phyloP scores from a whole-genome alignment of 1,140 invertebrate genomes.

The Drosophila busckii region DNA sequence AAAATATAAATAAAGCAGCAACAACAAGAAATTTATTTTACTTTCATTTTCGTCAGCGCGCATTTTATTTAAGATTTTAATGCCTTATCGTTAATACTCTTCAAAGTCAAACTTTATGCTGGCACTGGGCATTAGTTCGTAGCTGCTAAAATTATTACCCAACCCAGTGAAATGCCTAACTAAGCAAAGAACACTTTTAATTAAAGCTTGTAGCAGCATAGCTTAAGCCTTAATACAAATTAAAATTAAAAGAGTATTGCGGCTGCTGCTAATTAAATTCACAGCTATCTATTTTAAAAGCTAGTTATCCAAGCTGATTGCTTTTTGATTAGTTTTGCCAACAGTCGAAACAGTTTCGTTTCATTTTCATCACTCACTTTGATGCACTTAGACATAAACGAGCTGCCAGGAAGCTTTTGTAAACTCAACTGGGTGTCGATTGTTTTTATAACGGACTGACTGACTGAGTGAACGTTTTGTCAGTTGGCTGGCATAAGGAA shows the following conservation, averaged over 20 bases:
- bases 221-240: too few relatives aligned
- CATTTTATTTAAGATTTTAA: slow-evolving; percentile 40
- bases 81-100: slow-evolving; percentile 13
- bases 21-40: slow-evolving; percentile 58
- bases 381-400: too few relatives aligned
- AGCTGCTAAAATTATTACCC: too few relatives aligned
- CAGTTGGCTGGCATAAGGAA: slow-evolving; percentile 56
- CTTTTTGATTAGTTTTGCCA: slow-evolving; percentile 36
- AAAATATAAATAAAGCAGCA: slow-evolving; percentile 20
- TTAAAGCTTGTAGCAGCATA: too few relatives aligned
- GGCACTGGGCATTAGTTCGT: too few relatives aligned
- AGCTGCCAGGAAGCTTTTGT: slow-evolving; percentile 20
- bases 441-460: slow-evolving; percentile 19
- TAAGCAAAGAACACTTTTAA: too few relatives aligned
- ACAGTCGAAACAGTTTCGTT: slow-evolving; percentile 32
- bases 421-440: too few relatives aligned
- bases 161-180: too few relatives aligned
- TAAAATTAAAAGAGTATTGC: too few relatives aligned
- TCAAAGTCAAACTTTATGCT: slow-evolving; percentile 11
- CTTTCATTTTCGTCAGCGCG: slow-evolving; percentile 65
- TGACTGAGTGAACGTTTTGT: slow-evolving; percentile 27
- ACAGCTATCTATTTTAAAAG: slow-evolving; percentile 36
- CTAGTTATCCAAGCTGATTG: slow-evolving; percentile 42
- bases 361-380: slow-evolving; percentile 12
- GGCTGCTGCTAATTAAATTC: slow-evolving; percentile 27